Evolutionary conservation across 2,888 invertebrate genomes (phyloP), one percentile per base, ranked within the genome.

Genomic region (Cerceris ruficornis): DNA sequence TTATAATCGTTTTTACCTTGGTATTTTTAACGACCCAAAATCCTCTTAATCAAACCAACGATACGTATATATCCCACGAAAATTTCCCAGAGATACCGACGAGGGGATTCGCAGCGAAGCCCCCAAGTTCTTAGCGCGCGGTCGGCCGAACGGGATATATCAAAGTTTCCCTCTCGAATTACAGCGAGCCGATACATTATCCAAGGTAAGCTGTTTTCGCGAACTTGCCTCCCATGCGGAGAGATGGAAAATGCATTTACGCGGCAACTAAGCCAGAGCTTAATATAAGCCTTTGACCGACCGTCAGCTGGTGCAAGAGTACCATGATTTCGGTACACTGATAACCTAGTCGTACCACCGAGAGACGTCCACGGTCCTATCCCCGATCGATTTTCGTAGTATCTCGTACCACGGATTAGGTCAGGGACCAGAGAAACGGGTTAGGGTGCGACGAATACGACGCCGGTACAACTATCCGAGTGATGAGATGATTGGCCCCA

Each of bases 401-500:
- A 80, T 81, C 80, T 77, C 69, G 41, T n/a, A 39, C 49, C 75
- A 69, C 74, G 80, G 88, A 88, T 88, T 88, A 86, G 87, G 88
- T 88, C 87, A 88, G 83, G 86, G 88, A 83, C 81, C 88, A 86
- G 80, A 79, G 87, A 87, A 86, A 85, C 86, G 82, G 87, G 82
- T 85, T 81, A 80, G 73, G 69, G 76, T 46, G 62, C 60, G 74
- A 54, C 61, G 64, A 75, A 75, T 80, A 67, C 77, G 61, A 82
- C 80, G 74, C 72, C 60, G 65, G 77, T 75, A 82, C 85, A 77
- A 58, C 77, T 82, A 84, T 82, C 75, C 82, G 76, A 81, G 86
- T 91, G 91, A 92, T 92, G 89, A 89, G 87, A 92, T 92, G 92
- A 92, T 92, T 92, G 92, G 87, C 73, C 80, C 73, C 81, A 84